Base-by-base conservation (phyloP, 1,140 invertebrate genomes). In the Lasioglossum baleicum region DNA sequence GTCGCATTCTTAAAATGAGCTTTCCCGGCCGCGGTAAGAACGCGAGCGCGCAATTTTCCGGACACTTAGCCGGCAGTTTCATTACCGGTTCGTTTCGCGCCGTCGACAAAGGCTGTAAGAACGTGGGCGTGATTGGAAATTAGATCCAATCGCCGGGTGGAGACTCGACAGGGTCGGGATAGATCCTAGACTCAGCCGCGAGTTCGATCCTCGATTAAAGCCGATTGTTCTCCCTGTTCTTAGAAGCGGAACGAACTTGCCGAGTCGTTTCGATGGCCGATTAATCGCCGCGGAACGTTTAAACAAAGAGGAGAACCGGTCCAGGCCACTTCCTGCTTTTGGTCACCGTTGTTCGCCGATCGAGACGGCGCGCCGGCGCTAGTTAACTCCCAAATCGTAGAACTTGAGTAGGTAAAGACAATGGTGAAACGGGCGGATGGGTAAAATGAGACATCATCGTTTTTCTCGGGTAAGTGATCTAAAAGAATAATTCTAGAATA, bases 41-140 rank as follows among this genome's bases (percentile, higher is more conserved):
- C 7, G 56, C 56, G 6, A 8, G 20, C 64, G 69, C 67, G 69
- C 69, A 84, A 84, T 84, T 84, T 79, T 83, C 75, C 83, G 78
- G 70, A 69, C 83, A 80, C 65, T 83, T 83, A 70, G 60, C 26
- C 71, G 63, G 15, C 53, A 53, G 74, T 68, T 80, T 83, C 61
- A 77, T 84, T 84, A 84, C 65, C 56, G 65, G 66, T 80, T 69
- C 76, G 66, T 68, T 56, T 75, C 67, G n/a, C 71, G 48, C 11
- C 44, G n/a, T 10, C n/a, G 53, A 22, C 35, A 31, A 60, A 26
- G n/a, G 8, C n/a, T n/a, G 64, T 20, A 42, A 44, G 60, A 66
- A 69, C 40, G 67, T 63, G 66, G 61, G 44, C 56, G 66, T 80
- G 82, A 81, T 84, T 84, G 77, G 68, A 84, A 84, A 84, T 83